These are phyloP conservation scores for Grammomys surdaster DNA, from an alignment of 2,113 vertebrate genomes.

Conservation along the genomic window DNA sequence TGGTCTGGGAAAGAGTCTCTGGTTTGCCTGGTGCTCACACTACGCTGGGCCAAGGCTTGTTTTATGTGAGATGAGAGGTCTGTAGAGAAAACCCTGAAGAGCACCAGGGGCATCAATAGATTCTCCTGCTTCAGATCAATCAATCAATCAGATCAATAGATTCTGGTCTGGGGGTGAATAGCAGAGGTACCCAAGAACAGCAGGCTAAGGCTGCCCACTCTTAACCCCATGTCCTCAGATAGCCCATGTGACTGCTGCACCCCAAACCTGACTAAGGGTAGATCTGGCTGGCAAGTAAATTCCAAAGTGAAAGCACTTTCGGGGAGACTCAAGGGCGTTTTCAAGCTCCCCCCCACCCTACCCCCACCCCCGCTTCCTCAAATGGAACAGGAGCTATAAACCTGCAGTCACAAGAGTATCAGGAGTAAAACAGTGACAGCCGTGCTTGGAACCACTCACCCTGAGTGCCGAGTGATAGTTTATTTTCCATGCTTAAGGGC, in stretches of 20 bases:
- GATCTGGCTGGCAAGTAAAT: background rate
- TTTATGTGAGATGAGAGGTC: background rate
- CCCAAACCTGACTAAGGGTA: background rate
- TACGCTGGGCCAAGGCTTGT: background rate
- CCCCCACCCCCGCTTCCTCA: background rate
- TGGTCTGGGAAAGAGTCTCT: background rate
- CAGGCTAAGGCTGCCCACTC: background rate
- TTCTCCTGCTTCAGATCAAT: background rate
- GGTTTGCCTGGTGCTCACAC: background rate
- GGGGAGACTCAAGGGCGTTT: background rate
- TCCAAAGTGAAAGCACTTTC: background rate
- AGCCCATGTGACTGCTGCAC: background rate
- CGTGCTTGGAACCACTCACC: background rate
- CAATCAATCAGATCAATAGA: no score
- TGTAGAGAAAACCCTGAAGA: background rate
- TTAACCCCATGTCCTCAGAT: background rate
- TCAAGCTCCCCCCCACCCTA: background rate
- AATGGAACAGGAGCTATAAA: background rate
- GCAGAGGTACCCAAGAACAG: background rate
- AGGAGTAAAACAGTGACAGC: background rate
- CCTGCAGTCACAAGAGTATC: background rate
- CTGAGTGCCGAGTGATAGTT: background rate
- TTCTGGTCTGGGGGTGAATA: background rate
- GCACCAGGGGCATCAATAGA: background rate
- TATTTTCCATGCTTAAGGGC: background rate